Evolutionary conservation across 1,140 invertebrate species (phyloP), one percentile per base, ranked within the genome.

Genomic region (Neodiprion virginianus): DNA sequence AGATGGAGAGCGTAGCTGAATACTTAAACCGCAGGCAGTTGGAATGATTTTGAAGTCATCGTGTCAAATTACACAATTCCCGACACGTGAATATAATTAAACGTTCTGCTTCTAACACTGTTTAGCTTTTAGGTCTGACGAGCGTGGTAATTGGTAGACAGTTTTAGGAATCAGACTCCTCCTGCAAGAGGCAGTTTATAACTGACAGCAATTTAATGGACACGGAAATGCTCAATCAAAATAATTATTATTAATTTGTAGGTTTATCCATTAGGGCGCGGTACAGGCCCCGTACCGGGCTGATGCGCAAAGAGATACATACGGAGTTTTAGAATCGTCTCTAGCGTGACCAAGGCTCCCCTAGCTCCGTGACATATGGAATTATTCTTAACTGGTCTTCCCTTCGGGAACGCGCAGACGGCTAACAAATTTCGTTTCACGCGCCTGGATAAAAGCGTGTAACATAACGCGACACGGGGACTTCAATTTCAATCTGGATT

Each of bases 191-290:
- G 79, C 79, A 72, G 79, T 77, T 80, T 77, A 76, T 72, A 77
- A 75, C 77, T 81, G 79, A 82, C 81, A 78, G 76, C 67, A 71
- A 78, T 69, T 69, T 69, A 47, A 69, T 69, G 69, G 72, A 78
- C 72, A 75, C 80, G 82, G 79, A 86, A 86, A 82, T 78, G 70
- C 74, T 81, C 79, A 74, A 84, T 86, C 82, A 81, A 81, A 84
- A 82, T 83, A 80, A 85, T 84, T 83, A 77, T 79, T 83, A 85
- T 84, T 83, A 83, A 85, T 84, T 84, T 79, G 14, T 50, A 50
- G n/a, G n/a, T 48, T 74, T 10, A 61, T 61, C 53, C 53, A 61
- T 61, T 61, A 61, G 53, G 53, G 53, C 53, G 53, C 53, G 53
- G 53, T 61, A 61, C 53, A 61, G 11, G 53, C 53, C 11, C 11